Evolutionary conservation across 2,797 vertebrate genomes (phyloP), one percentile per base, ranked within the genome.

Genomic region (Falco columbarius): DNA sequence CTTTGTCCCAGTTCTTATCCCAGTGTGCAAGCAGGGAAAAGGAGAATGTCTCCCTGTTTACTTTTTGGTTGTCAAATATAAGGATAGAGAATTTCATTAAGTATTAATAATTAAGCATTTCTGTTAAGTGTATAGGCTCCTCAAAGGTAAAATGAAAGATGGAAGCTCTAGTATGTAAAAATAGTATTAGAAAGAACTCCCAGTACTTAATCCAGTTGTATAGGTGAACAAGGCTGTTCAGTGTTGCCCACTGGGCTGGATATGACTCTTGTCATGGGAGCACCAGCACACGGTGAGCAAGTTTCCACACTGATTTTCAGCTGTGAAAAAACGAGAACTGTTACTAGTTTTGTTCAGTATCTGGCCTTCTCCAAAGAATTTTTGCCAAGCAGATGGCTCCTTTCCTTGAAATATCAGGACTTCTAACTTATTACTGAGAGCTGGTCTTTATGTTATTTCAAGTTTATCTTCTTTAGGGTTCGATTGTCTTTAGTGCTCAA

Each of bases 161-260:
- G 20, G 24, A 89, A 75, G 12, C 12, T 81, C 9, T 56, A 36
- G 12, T 72, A 49, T 36, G 4, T 49, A 49, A 62, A 66, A 85
- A 24, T 0, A 0, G 5, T 58, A 10, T 68, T 54, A 23, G 32
- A 32, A 86, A 71, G 54, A 56, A 30, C 46, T 88, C 1, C 0
- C 1, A n/a, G 10, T 61, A 14, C 24, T 66, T 15, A 19, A 38
- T 93, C 24, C 16, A 55, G 1, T 72, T 75, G 16, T 24, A 4
- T 6, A 38, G 16, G 10, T 73, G 56, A 77, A 16, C 23, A 49
- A 22, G 32, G 34, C 24, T 26, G 24, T 56, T 58, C 4, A 42
- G 15, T 73, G 42, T 91, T 9, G 1, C 6, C 27, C 29, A 4
- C 22, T 44, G 52, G 36, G 18, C 22, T 67, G 52, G 19, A 34